Evolutionary conservation across 2,113 vertebrate genomes (phyloP).

Genomic region (Ramphastos sulfuratus): DNA sequence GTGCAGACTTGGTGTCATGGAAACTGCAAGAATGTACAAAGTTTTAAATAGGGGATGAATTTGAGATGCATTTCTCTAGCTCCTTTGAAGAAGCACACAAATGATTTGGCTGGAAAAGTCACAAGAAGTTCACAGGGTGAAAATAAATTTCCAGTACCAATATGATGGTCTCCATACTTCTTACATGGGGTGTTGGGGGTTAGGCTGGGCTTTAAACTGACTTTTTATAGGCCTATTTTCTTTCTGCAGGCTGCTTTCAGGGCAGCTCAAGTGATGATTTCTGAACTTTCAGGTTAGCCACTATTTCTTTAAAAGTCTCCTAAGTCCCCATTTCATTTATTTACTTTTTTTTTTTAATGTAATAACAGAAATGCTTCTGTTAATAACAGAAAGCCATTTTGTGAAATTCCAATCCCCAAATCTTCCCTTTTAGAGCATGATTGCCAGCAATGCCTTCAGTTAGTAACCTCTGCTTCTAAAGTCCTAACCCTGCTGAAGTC

Average conservation of each 20-base stretch:
- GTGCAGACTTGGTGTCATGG: neutral
- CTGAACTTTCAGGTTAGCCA: neutral
- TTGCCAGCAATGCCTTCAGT: neutral
- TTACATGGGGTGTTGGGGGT: rapidly evolving
- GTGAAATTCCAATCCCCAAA: neutral
- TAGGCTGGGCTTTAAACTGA: neutral
- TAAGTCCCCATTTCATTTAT: neutral
- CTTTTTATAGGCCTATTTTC: neutral
- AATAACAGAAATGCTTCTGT: neutral
- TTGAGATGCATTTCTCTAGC: neutral
- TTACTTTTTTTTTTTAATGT: neutral
- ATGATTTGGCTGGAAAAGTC: neutral
- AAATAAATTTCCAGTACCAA: neutral
- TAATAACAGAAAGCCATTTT: neutral
- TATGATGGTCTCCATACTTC: neutral
- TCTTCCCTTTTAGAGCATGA: neutral
- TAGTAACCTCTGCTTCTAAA: neutral
- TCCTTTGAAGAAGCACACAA: neutral
- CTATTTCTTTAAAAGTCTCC: neutral
- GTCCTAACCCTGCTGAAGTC: neutral
- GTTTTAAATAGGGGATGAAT: neutral
- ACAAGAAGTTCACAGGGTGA: neutral
- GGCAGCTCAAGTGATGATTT: neutral
- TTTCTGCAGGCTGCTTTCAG: neutral
- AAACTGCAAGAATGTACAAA: neutral